Conservation (phyloP, 1,140 invertebrate genomes). For the Calliphora vicina region DNA sequence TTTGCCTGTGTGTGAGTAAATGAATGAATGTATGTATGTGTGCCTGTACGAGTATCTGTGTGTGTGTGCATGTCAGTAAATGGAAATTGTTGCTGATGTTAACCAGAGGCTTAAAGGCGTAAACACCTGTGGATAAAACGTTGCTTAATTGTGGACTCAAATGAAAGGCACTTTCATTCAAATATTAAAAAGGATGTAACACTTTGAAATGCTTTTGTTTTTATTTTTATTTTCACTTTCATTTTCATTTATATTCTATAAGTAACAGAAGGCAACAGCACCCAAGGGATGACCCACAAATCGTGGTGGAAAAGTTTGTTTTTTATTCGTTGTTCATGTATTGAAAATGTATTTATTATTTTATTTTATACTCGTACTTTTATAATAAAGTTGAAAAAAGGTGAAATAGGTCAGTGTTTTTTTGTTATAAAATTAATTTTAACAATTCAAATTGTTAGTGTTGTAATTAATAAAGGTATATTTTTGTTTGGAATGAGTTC, state of each 20-base stretch:
- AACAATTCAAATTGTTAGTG: too few relatives aligned
- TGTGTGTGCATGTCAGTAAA: neutral
- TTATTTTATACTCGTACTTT: neutral
- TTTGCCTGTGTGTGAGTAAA: neutral
- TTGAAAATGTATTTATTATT: neutral
- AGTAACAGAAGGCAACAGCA: neutral
- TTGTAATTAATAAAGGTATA: too few relatives aligned
- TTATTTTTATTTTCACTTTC: neutral
- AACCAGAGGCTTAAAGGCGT: slow-evolving; percentile 3
- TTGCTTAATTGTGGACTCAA: neutral
- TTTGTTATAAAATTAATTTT: too few relatives aligned
- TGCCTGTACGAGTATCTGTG: too few relatives aligned
- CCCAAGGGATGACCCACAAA: neutral
- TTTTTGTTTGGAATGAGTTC: too few relatives aligned
- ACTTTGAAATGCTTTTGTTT: neutral
- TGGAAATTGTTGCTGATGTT: neutral
- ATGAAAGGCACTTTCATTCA: neutral
- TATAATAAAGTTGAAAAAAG: neutral
- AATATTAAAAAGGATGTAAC: neutral
- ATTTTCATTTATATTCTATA: neutral
- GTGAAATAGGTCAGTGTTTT: neutral
- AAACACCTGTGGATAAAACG: slow-evolving; percentile 1
- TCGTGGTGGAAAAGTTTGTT: neutral
- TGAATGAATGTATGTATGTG: neutral
- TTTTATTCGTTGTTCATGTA: neutral